Base-by-base conservation (phyloP, 2,888 invertebrate genomes). In the Caenorhabditis sinica region DNA sequence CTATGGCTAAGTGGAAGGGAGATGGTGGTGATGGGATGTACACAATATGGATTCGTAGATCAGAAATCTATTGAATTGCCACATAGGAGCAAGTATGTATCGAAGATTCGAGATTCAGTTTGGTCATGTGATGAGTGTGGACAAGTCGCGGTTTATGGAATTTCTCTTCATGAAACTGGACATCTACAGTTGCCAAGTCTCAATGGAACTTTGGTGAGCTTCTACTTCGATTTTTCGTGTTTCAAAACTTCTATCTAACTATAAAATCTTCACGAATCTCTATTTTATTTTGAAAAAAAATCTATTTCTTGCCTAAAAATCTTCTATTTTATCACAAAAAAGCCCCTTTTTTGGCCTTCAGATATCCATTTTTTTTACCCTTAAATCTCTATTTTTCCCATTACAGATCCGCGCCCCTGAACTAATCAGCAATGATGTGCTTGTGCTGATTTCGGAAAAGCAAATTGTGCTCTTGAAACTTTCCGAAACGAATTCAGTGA, bases 1-100 rank as follows among this genome's bases (percentile, higher is more conserved):
- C 20, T 89, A 6, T 90, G 89, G 89, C 66, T 87, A 1, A 81
- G 82, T 28, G 92, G 92, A 30, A 88, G 91, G 17, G 91, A 91
- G 66, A 85, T 93, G 72, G 90, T 92, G 72, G 88, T 93, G 17
- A 86, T 93, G 36, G 87, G 91, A 28, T 93, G 91, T 79, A 93
- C 91, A 49, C 89, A 90, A 36, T 91, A 91, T 68, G 90, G 92
- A 56, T 93, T 93, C 92, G 89, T 91, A 8, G 93, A 93, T 56
- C 91, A 92, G 66, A 92, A 92, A 68, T 73, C 82, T n/a, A 85
- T 86, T 1, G 53, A 61, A 3, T 11, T 81, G 49, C 73, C 84
- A 6, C 73, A 76, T 40, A 53, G 81, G 20, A 45, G 81, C 17
- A 84, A 80, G n/a, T 88, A 69, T 63, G 82, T 88, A 4, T 66